phyloP scores from a whole-genome alignment of 2,888 invertebrate genomes.

The Fabriciana adippe region DNA sequence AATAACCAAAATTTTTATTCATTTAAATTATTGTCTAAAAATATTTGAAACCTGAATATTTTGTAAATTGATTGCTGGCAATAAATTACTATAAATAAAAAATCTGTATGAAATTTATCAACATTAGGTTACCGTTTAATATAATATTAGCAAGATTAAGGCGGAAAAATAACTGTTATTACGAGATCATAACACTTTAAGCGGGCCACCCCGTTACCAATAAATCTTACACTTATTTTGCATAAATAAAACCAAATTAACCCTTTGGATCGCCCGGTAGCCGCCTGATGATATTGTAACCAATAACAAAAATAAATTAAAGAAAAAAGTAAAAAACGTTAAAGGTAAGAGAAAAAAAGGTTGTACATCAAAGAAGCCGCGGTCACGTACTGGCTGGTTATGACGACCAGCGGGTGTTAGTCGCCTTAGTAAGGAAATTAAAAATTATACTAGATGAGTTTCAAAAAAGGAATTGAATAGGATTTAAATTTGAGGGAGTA shows the following conservation, averaged over 20 bases:
- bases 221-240: conserved; percentile 78
- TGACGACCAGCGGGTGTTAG: conserved; percentile 73
- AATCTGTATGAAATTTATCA: background rate
- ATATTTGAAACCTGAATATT: background rate
- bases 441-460: conserved; percentile 62
- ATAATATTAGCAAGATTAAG: conserved; percentile 16
- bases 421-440: conserved; percentile 59
- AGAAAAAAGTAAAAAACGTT: conserved; percentile 57
- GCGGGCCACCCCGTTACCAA: conserved; percentile 55
- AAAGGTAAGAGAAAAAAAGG: conserved; percentile 68
- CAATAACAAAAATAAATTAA: conserved; percentile 76
- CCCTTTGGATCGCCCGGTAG: conserved; percentile 77
- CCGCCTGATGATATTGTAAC: conserved; percentile 78
- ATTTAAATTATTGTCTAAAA: no score
- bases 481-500: conserved; percentile 18
- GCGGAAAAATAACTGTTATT: conserved; percentile 19
- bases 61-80: background rate
- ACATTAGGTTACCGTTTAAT: conserved; percentile 12
- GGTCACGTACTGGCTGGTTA: conserved; percentile 77
- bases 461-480: conserved; percentile 41
- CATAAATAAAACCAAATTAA: conserved; percentile 81
- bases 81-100: background rate
- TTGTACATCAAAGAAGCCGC: conserved; percentile 75
- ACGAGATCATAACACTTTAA: conserved; percentile 30
- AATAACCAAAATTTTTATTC: no score